Evolutionary conservation across 2,888 invertebrate genomes (phyloP).

Genomic region (Anoplius nigerrimus): DNA sequence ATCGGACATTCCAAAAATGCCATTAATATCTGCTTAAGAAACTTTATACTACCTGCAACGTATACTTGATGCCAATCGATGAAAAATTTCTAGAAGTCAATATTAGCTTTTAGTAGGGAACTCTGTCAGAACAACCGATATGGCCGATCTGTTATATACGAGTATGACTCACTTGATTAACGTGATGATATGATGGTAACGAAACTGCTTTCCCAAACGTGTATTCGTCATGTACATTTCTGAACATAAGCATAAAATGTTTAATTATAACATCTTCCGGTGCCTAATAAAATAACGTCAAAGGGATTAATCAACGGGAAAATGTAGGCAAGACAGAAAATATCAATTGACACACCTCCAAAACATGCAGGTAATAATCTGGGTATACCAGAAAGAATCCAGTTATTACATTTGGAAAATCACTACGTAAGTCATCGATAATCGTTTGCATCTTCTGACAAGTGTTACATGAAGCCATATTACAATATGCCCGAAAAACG

Average conservation of each 20-base stretch:
- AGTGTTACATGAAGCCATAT: neutral
- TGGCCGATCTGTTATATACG: too few species aligned
- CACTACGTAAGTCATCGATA: slow-evolving; percentile 44
- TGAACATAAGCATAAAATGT: slow-evolving; percentile 47
- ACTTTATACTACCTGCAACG: neutral
- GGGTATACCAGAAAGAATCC: slow-evolving; percentile 64
- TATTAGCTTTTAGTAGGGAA: neutral
- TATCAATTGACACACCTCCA: slow-evolving; percentile 54
- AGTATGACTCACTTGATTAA: slow-evolving; percentile 44
- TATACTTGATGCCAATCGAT: slow-evolving; percentile 51
- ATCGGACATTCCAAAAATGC: too few species aligned
- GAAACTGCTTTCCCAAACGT: slow-evolving; percentile 48
- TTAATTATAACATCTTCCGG: slow-evolving; percentile 61
- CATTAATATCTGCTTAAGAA: too few species aligned
- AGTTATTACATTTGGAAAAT: slow-evolving; percentile 47
- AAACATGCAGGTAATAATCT: slow-evolving; percentile 57
- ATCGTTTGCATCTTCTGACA: slow-evolving; percentile 50
- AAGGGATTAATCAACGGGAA: neutral
- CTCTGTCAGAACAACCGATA: too few species aligned
- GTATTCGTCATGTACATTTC: slow-evolving; percentile 17
- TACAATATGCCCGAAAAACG: neutral
- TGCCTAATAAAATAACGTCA: slow-evolving; percentile 41
- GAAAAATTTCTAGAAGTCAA: slow-evolving; percentile 56
- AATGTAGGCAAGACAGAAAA: neutral
- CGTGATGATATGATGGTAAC: slow-evolving; percentile 57